Evolutionary conservation across 2,797 vertebrate species (phyloP).

Genomic region (Diglossa cyanea): DNA sequence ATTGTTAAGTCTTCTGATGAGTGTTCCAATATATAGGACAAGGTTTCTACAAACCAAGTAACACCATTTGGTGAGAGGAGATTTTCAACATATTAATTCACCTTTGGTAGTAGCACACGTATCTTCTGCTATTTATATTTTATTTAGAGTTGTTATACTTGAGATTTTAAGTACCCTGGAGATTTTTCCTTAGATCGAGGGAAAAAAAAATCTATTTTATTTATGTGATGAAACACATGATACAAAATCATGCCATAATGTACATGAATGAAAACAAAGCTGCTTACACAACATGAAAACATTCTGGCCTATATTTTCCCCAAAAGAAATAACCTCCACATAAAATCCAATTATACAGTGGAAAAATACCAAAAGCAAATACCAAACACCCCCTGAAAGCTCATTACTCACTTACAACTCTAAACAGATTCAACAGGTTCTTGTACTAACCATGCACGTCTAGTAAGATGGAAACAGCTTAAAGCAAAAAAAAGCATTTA

Average conservation of each 20-base stretch:
- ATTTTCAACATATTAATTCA: background rate
- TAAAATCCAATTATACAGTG: background rate
- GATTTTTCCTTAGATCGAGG: background rate
- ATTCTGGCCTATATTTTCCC: background rate
- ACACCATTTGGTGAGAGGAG: background rate
- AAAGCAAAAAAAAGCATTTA: background rate
- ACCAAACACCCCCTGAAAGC: background rate
- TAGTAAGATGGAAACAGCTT: background rate
- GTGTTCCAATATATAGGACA: background rate
- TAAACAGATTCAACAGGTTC: background rate
- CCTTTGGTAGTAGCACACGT: background rate
- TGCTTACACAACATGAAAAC: background rate
- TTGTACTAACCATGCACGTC: background rate
- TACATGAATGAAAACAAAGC: background rate
- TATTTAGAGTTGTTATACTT: background rate
- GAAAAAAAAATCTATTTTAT: background rate
- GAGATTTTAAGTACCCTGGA: background rate
- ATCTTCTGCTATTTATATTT: background rate
- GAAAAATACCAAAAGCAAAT: constrained; percentile 4
- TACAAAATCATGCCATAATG: background rate
- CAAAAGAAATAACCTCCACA: background rate
- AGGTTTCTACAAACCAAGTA: background rate
- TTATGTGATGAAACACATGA: background rate
- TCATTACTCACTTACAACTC: background rate
- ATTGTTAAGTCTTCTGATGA: background rate